Conservation (phyloP, 2,797 vertebrate genomes). For the Phalanger gymnotis region DNA sequence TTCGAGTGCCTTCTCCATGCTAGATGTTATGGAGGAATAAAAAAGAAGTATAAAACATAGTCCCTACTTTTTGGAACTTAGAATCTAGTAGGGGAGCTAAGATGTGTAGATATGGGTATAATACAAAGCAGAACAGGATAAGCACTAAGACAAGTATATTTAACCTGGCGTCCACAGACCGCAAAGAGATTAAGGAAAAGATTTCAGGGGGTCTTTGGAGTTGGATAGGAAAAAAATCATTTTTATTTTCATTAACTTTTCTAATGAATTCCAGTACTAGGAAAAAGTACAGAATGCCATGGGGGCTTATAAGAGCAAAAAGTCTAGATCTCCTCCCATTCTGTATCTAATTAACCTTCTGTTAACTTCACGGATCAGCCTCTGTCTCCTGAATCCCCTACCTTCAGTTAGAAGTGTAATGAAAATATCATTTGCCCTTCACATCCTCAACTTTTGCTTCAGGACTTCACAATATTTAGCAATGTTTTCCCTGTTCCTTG, state of each 20-base stretch:
- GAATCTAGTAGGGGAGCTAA: too few species aligned
- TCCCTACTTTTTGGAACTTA: not conserved
- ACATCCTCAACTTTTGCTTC: not conserved
- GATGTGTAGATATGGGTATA: not conserved
- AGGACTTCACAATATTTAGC: not conserved
- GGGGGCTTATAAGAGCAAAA: not conserved
- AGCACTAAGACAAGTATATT: not conserved
- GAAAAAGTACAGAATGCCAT: not conserved
- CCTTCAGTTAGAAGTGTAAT: not conserved
- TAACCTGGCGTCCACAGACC: not conserved
- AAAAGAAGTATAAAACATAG: not conserved
- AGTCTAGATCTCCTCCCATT: not conserved
- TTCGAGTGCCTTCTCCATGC: not conserved
- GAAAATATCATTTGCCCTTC: not conserved
- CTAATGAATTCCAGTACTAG: not conserved
- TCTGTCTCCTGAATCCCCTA: not conserved
- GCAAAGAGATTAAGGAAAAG: not conserved
- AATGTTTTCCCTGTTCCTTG: not conserved
- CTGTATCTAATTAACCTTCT: not conserved
- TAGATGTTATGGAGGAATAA: not conserved
- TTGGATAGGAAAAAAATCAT: not conserved
- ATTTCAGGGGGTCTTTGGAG: not conserved
- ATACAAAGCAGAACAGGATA: not conserved
- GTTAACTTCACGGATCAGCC: not conserved
- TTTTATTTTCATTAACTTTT: not conserved